Base-by-base conservation (phyloP, 2,113 vertebrate species). In the Prunella himalayana region DNA sequence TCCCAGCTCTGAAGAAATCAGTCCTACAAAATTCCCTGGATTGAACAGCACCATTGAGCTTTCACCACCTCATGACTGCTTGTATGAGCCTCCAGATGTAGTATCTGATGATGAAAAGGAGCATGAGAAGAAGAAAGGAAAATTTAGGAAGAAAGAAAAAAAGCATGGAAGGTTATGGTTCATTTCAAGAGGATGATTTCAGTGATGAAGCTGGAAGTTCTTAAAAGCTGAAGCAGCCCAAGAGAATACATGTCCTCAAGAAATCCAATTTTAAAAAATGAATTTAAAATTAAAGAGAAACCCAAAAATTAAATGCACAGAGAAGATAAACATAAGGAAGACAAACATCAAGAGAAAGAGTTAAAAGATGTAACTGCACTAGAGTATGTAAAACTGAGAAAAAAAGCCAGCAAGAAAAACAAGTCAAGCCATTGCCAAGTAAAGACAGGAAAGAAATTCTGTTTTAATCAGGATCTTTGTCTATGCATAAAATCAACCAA, bases 81-180 rank as follows among this genome's bases (percentile, higher is more conserved):
- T 98, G 65, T 98, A 99, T 14, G 98, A 99, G 95, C 97, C 98
- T 28, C 98, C 98, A 0, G 99, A 99, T 15, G 81, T 97, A 31
- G 97, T 98, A 20, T 99, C 98, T 6, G 99, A 99, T 42, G 99
- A 99, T 33, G 98, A 99, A 96, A 99, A 99, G 85, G 98, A 99
- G 69, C 98, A 99, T 95, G 96, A 98, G 84, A 99, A 99, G 98
- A 99, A 99, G 95, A 99, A 99, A 97, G 98, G 99, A 94, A 99
- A 99, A 97, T 99, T 99, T 92, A 99, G 99, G 98, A 99, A 99
- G 95, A 99, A 99, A 95, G 98, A 99, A 96, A 99, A 99, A 99
- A 96, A 98, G 98, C 87, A 99, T 98, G n/a, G 99, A 99, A 97
- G 98, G 98, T 49, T 99, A 99, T 94, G 98, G 98, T 8, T 99